Conservation (phyloP, 1,140 invertebrate species). For the Rhagoletis pomonella region DNA sequence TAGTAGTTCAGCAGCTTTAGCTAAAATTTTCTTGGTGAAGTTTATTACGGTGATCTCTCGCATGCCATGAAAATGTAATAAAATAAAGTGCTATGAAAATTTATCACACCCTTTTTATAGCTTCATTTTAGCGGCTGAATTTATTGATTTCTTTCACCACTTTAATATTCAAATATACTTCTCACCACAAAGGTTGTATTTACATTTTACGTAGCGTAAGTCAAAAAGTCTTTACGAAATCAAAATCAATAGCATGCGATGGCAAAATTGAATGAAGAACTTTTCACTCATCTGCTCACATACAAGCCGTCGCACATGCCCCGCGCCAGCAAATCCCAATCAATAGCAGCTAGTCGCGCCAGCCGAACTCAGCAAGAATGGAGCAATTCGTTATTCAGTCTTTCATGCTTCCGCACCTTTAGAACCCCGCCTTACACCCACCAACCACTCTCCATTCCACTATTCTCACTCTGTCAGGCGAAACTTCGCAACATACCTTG, state of each 20-base stretch:
- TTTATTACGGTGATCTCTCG: no score
- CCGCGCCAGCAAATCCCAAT: neutral
- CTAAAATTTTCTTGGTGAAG: no score
- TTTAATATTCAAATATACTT: constrained; percentile 8
- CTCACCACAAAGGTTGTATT: no score
- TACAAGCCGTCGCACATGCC: neutral
- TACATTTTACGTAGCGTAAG: no score
- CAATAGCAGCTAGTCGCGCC: constrained; percentile 6
- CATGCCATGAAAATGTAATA: neutral
- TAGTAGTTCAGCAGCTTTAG: no score
- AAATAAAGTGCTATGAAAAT: neutral
- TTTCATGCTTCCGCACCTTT: neutral
- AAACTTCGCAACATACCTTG: neutral
- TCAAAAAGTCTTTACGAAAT: no score
- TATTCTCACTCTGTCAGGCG: neutral
- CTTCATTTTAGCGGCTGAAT: neutral
- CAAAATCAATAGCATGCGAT: no score
- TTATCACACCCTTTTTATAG: neutral
- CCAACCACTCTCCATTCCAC: neutral
- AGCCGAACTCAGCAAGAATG: constrained; percentile 28
- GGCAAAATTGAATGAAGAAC: no score
- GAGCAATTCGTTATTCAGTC: neutral
- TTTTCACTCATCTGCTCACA: neutral
- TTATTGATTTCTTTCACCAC: neutral
- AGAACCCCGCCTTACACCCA: neutral